Conservation (phyloP, 2,113 vertebrate species). For the Ophthalmolycus amberensis region DNA sequence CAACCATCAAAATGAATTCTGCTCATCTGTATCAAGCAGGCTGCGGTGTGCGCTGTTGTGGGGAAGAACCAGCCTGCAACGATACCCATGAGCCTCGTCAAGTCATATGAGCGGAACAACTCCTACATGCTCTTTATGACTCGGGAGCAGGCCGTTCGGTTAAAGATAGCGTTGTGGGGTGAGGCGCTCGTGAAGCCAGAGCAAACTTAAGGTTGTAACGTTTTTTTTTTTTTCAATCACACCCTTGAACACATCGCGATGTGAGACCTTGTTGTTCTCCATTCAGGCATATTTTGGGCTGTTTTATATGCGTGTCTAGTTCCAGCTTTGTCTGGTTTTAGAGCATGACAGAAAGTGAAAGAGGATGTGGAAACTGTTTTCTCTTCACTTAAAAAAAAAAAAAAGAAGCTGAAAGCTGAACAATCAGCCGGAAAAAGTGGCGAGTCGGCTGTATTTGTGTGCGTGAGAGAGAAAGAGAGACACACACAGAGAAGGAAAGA, state of each 20-base stretch:
- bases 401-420: constrained; percentile 68
- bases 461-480: not conserved
- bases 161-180: not conserved
- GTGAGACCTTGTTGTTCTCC: not conserved
- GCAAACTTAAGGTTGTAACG: not conserved
- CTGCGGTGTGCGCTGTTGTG: not conserved
- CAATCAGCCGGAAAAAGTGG: constrained; percentile 58
- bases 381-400: constrained; percentile 49
- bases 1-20: constrained; percentile 34
- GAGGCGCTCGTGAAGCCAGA: not conserved
- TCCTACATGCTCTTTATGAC: not conserved
- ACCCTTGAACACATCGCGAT: not conserved
- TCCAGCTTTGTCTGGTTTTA: constrained; percentile 36
- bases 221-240: not conserved
- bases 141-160: not conserved
- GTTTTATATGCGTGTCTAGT: not conserved
- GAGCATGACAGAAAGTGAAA: constrained; percentile 66
- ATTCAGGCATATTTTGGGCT: not conserved
- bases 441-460: constrained; percentile 32
- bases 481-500: not conserved
- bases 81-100: not conserved
- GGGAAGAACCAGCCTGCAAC: not conserved
- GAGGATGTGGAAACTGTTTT: constrained; percentile 66
- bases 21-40: constrained; percentile 26
- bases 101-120: not conserved